phyloP scores from a whole-genome alignment of 2,888 invertebrate species.

The Brenthis daphne region DNA sequence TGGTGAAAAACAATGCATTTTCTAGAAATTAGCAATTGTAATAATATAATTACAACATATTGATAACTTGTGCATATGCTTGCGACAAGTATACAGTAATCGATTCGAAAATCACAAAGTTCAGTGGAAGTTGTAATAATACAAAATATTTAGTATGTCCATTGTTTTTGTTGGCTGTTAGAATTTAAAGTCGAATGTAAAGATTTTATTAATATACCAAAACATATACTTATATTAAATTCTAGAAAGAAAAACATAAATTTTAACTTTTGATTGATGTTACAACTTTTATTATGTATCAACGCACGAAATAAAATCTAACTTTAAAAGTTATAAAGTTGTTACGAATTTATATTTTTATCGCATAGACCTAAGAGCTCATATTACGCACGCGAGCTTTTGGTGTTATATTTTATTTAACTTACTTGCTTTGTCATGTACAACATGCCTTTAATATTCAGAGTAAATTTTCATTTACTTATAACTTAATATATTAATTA shows the following conservation, averaged over 20 bases:
- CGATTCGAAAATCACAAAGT: too few species aligned
- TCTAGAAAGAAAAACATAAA: not conserved
- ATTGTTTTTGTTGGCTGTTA: too few species aligned
- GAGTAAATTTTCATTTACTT: not conserved
- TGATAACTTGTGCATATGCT: too few species aligned
- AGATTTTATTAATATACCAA: too few species aligned
- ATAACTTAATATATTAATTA: not conserved
- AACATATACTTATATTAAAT: too few species aligned
- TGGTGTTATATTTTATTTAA: constrained; percentile 34
- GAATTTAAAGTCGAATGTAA: too few species aligned
- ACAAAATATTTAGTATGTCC: too few species aligned
- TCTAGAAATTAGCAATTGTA: too few species aligned
- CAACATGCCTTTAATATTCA: constrained; percentile 8
- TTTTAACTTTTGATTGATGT: constrained; percentile 3
- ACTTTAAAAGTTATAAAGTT: constrained; percentile 52
- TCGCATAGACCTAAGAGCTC: constrained; percentile 47
- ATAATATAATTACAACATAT: too few species aligned
- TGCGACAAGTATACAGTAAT: too few species aligned
- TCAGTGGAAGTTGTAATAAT: too few species aligned
- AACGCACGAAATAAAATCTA: constrained; percentile 51
- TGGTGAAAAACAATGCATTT: too few species aligned
- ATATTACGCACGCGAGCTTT: constrained; percentile 54
- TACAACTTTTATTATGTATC: constrained; percentile 51
- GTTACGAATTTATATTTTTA: constrained; percentile 49
- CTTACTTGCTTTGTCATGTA: constrained; percentile 22